Base-by-base conservation (phyloP, 1,140 invertebrate genomes). In the Trialeurodes vaporariorum region DNA sequence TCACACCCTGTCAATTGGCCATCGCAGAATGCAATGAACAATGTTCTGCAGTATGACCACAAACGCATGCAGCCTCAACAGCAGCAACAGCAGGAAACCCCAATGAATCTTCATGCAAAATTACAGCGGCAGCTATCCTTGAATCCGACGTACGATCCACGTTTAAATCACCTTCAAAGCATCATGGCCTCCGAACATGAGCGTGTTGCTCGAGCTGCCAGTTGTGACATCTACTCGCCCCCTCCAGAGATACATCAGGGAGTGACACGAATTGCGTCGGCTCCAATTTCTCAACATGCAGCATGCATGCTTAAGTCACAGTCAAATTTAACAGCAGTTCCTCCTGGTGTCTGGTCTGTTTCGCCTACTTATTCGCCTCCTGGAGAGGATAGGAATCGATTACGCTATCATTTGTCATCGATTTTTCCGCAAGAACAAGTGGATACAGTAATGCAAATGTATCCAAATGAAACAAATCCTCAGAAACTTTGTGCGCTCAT, bases 371-470 rank as follows among this genome's bases (percentile, higher is more conserved):
- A 61, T 34, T 40, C 59, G 70, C 27, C 69, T 34, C 63, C 71
- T 27, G 63, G 87, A 34, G 90, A 92, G 67, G 84, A 86, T 2
- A 82, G 92, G 2, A 81, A 86, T 25, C 82, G 86, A 68, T 78
- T 94, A 68, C 92, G 91, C 74, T 94, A 91, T 77, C 91, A 95
- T 76, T 79, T 96, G 27, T 84, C 89, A 12, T 89, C 86, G 49
- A 86, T 96, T 49, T 96, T 96, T 77, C 92, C 93, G 0, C 89
- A 93, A 75, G 87, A 91, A 67, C 89, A 93, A 76, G 93, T 97
- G 0, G 83, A 85, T 25, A 83, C 87, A 27, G 92, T 89, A 0
- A 91, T 96, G 89, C 83, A 87, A 63, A 76, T 89, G 60, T 89
- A 91, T 79, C 94, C 93, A 0, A 87, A 92, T 27, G 91, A 94